A percentile compares a stretch with the other conserved stretches of the same genome.
Evolutionary conservation across 1,140 invertebrate genomes (phyloP).

Genomic region (Acromyrmex heyeri): DNA sequence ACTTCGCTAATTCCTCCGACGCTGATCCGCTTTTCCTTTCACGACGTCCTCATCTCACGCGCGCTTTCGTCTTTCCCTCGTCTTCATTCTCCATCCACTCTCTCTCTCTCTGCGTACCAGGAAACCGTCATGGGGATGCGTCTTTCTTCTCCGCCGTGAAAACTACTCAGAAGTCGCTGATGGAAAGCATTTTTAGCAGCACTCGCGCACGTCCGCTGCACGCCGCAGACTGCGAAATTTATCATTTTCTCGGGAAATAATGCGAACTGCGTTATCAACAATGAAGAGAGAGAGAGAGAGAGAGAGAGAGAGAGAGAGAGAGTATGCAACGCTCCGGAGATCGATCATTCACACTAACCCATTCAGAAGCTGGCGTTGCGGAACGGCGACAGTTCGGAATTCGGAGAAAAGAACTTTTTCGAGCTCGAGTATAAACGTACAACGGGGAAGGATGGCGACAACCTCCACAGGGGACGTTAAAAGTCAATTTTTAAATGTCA

Average conservation of each 20-base stretch:
- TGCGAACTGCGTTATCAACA: neutral
- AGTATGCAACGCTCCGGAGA: neutral
- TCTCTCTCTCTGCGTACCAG: neutral
- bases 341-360: conserved; percentile 12
- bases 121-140: conserved; percentile 14
- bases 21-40: conserved; percentile 21
- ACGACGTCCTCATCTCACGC: neutral
- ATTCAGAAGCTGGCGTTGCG: neutral
- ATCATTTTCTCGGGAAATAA: conserved; percentile 40
- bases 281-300: too few species aligned
- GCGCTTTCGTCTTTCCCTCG: neutral
- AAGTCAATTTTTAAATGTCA: conserved; percentile 1
- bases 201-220: conserved; percentile 16
- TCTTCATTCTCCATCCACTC: neutral
- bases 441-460: neutral
- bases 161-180: conserved; percentile 25
- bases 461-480: neutral
- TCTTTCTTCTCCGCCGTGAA: neutral
- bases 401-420: neutral
- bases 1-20: conserved; percentile 55
- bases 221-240: conserved; percentile 28
- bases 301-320: neutral
- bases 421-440: neutral
- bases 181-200: conserved; percentile 46
- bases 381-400: neutral